These are phyloP conservation scores for Anticlea derivata DNA, from an alignment of 2,888 invertebrate species.

Conservation along the genomic window DNA sequence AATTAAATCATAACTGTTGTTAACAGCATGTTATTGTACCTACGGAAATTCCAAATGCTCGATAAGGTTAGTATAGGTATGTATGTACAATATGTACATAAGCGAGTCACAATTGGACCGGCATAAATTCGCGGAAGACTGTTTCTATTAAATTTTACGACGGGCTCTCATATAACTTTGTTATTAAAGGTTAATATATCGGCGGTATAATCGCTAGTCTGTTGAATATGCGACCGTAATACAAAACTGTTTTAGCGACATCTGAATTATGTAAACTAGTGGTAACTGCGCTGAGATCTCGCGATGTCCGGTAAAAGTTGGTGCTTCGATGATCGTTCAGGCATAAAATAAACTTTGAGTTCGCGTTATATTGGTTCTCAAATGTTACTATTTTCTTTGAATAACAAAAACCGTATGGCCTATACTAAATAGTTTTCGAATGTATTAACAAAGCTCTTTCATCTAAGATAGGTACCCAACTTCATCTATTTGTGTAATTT, in stretches of 20 bases:
- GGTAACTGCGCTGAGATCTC: too few species aligned
- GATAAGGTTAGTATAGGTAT: conserved; percentile 55
- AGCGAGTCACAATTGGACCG: conserved; percentile 54
- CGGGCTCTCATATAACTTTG: conserved; percentile 77
- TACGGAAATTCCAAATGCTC: conserved; percentile 46
- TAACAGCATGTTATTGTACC: conserved; percentile 43
- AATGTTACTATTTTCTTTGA: too few species aligned
- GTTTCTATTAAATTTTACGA: conserved; percentile 80
- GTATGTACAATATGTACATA: too few species aligned
- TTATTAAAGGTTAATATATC: conserved; percentile 77
- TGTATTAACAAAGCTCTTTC: too few species aligned
- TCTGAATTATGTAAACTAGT: conserved; percentile 35
- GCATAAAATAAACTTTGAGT: too few species aligned
- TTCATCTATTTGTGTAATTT: too few species aligned
- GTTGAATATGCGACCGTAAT: conserved; percentile 43
- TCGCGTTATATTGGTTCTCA: too few species aligned
- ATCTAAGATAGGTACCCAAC: too few species aligned
- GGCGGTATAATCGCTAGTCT: conserved; percentile 57
- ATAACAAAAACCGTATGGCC: too few species aligned
- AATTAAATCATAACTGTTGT: conserved; percentile 45
- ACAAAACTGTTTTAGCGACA: conserved; percentile 42
- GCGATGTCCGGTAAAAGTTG: too few species aligned
- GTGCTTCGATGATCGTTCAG: too few species aligned
- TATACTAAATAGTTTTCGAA: too few species aligned
- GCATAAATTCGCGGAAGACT: conserved; percentile 68